Percentiles rank a stretch among this genome's conserved stretches.
Conservation (phyloP, 2,113 vertebrate genomes). For the Octodon degus region DNA sequence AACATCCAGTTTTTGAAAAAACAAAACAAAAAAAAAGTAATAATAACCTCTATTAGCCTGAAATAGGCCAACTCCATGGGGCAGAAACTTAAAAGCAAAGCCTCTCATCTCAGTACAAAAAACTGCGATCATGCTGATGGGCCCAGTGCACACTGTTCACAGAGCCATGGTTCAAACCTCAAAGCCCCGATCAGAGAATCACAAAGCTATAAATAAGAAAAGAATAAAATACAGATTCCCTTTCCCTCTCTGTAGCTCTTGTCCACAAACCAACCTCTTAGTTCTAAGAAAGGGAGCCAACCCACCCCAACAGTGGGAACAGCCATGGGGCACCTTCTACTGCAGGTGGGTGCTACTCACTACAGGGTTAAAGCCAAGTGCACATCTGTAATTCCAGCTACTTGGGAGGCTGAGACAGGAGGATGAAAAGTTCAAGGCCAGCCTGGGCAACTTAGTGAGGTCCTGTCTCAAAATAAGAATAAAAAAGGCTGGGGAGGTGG, state of each 20-base stretch:
- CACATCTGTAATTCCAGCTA: neutral
- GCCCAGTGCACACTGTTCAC: fast-evolving
- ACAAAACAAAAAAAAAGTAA: neutral
- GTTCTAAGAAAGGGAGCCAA: neutral
- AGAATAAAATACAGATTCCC: no score
- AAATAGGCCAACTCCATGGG: neutral
- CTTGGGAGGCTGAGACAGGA: neutral
- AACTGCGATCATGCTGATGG: neutral
- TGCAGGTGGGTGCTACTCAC: neutral
- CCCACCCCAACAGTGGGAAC: neutral
- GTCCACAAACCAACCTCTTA: neutral
- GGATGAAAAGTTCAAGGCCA: neutral
- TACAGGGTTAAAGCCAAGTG: neutral
- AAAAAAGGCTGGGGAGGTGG: neutral
- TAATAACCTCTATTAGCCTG: neutral
- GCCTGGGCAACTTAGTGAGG: neutral
- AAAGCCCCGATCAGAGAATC: neutral
- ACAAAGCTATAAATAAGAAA: neutral
- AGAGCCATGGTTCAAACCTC: neutral
- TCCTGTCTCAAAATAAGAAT: neutral
- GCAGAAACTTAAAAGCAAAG: neutral
- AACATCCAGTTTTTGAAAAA: neutral
- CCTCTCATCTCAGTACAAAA: neutral
- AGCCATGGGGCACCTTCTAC: neutral
- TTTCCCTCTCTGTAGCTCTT: neutral